A percentile compares a stretch with the other conserved stretches of the same genome.
Evolutionary conservation across 2,888 invertebrate genomes (phyloP).

Genomic region (Serrognathus titanus): DNA sequence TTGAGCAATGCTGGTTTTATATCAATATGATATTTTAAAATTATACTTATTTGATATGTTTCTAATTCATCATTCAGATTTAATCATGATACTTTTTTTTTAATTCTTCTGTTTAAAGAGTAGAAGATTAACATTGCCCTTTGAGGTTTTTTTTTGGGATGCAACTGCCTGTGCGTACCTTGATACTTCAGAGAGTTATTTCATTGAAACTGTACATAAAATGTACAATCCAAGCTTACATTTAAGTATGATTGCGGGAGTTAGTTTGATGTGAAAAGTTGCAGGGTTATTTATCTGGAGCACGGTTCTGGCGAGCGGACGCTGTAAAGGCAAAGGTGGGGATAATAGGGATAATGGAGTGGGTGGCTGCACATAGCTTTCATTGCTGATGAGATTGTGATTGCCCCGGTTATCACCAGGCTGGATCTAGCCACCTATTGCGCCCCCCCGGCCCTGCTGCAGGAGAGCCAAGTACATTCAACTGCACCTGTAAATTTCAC

Average conservation of each 20-base stretch:
- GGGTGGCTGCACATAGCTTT: constrained; percentile 43
- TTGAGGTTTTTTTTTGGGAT: background rate
- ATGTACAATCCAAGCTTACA: constrained; percentile 4
- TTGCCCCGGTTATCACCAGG: constrained; percentile 44
- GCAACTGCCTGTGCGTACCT: background rate
- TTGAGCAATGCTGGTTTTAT: no score
- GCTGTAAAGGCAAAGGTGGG: constrained; percentile 11
- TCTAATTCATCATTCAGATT: no score
- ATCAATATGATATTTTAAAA: no score
- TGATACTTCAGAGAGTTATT: background rate
- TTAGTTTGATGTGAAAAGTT: constrained; percentile 19
- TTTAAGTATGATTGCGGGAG: constrained; percentile 18
- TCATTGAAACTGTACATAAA: constrained; percentile 2
- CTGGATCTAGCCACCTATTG: constrained; percentile 35
- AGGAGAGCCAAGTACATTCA: constrained; percentile 2
- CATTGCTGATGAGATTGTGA: constrained; percentile 47
- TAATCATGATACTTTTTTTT: no score
- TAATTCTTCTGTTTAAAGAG: background rate
- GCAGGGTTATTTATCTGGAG: constrained; percentile 15
- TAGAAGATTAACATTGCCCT: background rate
- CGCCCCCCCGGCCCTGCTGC: constrained; percentile 15
- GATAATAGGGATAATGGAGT: constrained; percentile 34
- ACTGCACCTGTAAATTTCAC: constrained; percentile 10
- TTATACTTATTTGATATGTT: no score
- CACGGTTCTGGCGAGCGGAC: constrained; percentile 6